Percentiles rank a stretch among this genome's conserved stretches.
Evolutionary conservation across 2,113 vertebrate genomes (phyloP).

Genomic region (Oreochromis tanganicae): DNA sequence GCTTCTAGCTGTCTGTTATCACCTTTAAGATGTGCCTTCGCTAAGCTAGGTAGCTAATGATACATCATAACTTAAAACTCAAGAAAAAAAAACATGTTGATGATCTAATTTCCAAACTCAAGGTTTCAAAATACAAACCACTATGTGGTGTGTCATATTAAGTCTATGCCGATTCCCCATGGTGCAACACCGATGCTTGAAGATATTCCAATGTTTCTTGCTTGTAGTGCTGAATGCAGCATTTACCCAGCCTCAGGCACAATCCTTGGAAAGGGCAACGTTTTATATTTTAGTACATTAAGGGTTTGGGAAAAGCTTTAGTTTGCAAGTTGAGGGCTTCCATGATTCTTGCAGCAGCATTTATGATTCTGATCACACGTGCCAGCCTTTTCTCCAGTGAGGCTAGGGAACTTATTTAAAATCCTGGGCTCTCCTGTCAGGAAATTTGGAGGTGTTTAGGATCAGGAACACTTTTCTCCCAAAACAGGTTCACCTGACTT

Average conservation of each 20-base stretch:
- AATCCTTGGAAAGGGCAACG: not conserved
- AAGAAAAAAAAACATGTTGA: not conserved
- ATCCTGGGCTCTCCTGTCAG: not conserved
- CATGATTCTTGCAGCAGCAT: not conserved
- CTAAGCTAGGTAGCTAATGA: not conserved
- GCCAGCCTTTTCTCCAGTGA: not conserved
- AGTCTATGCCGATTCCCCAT: not conserved
- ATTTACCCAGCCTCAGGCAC: not conserved
- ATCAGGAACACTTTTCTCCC: not conserved
- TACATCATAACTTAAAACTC: not conserved
- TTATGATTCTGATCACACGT: not conserved
- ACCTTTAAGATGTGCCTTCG: not conserved
- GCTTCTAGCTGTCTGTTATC: not conserved
- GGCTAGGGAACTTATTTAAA: not conserved
- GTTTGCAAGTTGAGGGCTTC: not conserved
- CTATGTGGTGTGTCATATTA: not conserved
- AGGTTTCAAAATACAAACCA: not conserved
- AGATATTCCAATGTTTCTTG: not conserved
- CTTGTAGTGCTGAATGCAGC: not conserved
- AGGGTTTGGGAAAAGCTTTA: not conserved
- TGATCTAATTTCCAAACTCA: not conserved
- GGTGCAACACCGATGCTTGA: not conserved
- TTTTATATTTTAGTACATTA: not conserved
- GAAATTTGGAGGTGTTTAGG: not conserved
- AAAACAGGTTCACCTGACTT: conserved; percentile 6